These are phyloP conservation scores for Onychostruthus taczanowskii DNA, from an alignment of 2,113 vertebrate species.

Conservation along the genomic window DNA sequence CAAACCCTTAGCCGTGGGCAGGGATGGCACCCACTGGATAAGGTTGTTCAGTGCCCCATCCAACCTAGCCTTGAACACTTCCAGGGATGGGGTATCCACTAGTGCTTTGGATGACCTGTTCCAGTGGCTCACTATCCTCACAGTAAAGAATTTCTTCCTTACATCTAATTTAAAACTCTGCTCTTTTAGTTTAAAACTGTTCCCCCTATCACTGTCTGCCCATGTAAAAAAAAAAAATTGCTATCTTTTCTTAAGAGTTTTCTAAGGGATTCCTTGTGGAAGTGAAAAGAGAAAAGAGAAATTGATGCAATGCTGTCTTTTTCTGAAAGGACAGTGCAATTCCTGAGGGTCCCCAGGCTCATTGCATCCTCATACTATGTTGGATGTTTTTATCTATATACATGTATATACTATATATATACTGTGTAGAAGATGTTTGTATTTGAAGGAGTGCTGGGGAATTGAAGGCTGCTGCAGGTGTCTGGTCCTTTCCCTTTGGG, in stretches of 20 bases:
- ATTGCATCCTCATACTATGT: accelerated
- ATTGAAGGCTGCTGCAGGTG: neutral
- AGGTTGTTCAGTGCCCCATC: neutral
- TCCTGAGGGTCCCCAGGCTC: neutral
- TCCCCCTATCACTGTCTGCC: neutral
- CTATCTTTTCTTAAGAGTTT: neutral
- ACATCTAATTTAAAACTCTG: neutral
- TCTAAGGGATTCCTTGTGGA: neutral
- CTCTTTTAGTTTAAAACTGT: neutral
- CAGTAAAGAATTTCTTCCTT: neutral
- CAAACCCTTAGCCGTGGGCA: neutral
- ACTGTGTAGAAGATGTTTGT: neutral
- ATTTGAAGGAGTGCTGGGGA: neutral
- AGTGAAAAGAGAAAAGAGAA: neutral
- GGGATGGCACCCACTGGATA: neutral
- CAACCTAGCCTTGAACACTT: neutral
- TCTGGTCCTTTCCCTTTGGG: neutral
- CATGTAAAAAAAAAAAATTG: neutral
- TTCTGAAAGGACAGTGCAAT: neutral
- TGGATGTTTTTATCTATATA: too few species aligned
- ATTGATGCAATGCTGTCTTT: neutral
- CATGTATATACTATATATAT: too few species aligned
- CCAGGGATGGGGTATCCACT: neutral
- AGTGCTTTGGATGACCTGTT: neutral
- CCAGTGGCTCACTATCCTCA: neutral